Evolutionary conservation across 92 coral and sea anemone species (phyloP), one percentile per base, ranked within the genome.

Genomic region (Parazoanthus swiftii): DNA sequence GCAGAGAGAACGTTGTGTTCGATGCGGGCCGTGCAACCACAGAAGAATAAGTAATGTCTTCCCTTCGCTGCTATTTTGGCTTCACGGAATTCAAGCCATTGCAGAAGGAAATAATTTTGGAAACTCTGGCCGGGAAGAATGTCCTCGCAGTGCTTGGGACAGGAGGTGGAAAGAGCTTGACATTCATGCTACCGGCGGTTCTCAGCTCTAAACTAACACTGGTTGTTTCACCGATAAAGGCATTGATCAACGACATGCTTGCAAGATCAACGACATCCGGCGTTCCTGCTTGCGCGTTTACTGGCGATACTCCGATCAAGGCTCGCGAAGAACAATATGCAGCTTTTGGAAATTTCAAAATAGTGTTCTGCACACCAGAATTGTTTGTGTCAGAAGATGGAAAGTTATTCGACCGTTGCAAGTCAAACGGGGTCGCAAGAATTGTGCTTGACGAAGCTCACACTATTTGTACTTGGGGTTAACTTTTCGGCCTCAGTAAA

Each of bases 391-490:
- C 39, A 10, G 83, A 86, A 5, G 83, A 85, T 35, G 39, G 42
- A 3, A n/a, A 44, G 10, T 73, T 44, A 13, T 76, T 42, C 3
- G 56, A 76, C 26, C 51, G 9, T 44, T 18, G 35, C 80, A 76
- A 77, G 81, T 2, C 56, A 77, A 77, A 21, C 10, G 56, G 51
- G 0, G 15, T 85, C 18, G 82, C 80, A 1, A 77, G 89, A 78
- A 48, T 86, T n/a, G 87, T 85, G 2, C 36, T 89, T 18, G 91
- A 89, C 79, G 86, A 89, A 59, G 92, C 92, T 33, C 92, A 89
- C 77, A 89, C 89, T 26, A 48, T 89, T 14, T 77, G 76, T 10
- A 85, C 80, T 48, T 89, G 92, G 89, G 92, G 92, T 4, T 44
- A 6, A 90, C 89, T 46, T 90, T 90, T 43, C 79, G 86, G 7